Percentiles rank a stretch among this genome's conserved stretches.
Conservation (phyloP, 2,888 invertebrate species). For the Eutolmus rufibarbis region DNA sequence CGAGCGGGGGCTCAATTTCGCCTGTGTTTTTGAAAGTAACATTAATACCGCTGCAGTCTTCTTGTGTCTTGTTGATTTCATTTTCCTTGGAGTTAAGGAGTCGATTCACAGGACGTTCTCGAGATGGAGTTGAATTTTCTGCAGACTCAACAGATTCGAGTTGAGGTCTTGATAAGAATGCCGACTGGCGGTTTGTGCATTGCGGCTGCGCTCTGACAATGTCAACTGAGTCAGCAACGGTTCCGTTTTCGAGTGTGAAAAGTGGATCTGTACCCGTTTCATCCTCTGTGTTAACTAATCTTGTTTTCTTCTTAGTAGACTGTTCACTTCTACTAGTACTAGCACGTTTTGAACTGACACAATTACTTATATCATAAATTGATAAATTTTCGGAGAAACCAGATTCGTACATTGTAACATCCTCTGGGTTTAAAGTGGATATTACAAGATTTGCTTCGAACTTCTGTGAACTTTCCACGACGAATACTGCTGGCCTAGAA, state of each 20-base stretch:
- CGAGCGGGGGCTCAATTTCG: slow-evolving; percentile 47
- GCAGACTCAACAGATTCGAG: background rate
- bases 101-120: background rate
- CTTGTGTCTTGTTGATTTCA: background rate
- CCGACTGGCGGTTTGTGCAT: background rate
- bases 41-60: slow-evolving; percentile 34
- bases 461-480: slow-evolving; percentile 74
- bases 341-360: background rate
- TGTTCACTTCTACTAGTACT: background rate
- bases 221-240: background rate
- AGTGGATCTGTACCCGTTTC: background rate
- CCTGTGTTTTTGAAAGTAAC: slow-evolving; percentile 51
- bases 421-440: slow-evolving; percentile 67
- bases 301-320: background rate
- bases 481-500: slow-evolving; percentile 74
- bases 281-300: background rate
- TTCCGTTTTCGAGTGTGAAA: background rate
- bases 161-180: background rate
- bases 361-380: background rate
- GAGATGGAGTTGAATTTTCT: background rate
- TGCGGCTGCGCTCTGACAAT: background rate
- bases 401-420: slow-evolving; percentile 56
- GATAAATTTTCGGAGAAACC: slow-evolving; percentile 46
- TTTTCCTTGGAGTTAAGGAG: background rate
- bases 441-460: slow-evolving; percentile 83